A percentile compares a stretch with the other conserved stretches of the same genome.
phyloP scores from a whole-genome alignment of 2,113 vertebrate genomes.

The Athene noctua region DNA sequence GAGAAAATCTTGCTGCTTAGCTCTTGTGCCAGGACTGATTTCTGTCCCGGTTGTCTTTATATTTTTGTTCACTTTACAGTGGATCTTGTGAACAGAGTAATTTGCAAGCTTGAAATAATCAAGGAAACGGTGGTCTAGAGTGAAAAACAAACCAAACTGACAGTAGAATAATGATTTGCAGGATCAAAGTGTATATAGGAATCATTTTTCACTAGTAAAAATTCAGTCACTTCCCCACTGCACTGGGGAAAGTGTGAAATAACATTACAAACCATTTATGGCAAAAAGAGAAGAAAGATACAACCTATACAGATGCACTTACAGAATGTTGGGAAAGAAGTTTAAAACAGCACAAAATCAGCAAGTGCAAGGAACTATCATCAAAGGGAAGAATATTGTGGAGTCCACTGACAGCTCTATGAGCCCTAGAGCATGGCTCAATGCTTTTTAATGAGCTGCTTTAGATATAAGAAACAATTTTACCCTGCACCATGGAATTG shows the following conservation, averaged over 20 bases:
- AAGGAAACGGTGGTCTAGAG: background rate
- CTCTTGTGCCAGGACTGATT: background rate
- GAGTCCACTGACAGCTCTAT: background rate
- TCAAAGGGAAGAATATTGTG: background rate
- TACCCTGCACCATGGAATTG: background rate
- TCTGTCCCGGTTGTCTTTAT: background rate
- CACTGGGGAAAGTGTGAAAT: background rate
- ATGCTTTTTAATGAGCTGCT: background rate
- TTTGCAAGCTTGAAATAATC: background rate
- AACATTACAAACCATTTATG: background rate
- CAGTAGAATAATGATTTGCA: background rate
- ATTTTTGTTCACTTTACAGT: background rate
- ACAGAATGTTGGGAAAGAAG: background rate
- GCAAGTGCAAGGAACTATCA: background rate
- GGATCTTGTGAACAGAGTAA: background rate
- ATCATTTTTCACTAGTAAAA: background rate
- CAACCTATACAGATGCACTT: background rate
- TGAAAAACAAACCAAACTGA: background rate
- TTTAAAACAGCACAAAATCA: background rate
- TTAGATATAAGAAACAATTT: background rate
- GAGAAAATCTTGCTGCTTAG: background rate
- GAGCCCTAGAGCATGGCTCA: background rate
- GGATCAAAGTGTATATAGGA: background rate
- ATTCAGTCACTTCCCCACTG: background rate
- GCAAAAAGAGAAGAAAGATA: background rate